A percentile compares a stretch with the other conserved stretches of the same genome.
These are phyloP conservation scores for Anneissia japonica DNA, from an alignment of 35 echinoderm and acorn worm genomes.

Conservation along the genomic window DNA sequence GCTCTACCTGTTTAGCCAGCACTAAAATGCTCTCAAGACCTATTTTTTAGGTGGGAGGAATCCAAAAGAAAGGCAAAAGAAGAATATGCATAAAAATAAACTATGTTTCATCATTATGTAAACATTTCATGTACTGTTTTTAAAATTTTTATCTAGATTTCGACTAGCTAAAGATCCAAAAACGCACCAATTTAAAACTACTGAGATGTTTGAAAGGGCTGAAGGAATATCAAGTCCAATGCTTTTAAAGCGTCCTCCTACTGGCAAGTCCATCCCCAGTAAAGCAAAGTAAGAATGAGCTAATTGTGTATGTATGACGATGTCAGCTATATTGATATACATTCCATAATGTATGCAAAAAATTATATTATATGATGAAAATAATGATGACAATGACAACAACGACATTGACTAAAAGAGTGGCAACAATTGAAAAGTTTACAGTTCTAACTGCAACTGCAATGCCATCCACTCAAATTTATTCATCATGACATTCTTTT, in stretches of 20 bases:
- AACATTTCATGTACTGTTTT: background rate
- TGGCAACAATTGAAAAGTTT: background rate
- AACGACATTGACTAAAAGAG: background rate
- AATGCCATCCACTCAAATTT: background rate
- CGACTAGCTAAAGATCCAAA: conserved; percentile 6
- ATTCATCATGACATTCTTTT: too few relatives aligned
- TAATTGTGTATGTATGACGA: background rate
- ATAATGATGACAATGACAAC: background rate
- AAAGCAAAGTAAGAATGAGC: conserved; percentile 59
- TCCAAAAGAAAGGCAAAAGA: background rate
- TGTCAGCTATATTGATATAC: background rate
- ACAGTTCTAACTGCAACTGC: background rate
- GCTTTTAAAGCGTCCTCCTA: conserved; percentile 40
- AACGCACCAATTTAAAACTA: background rate
- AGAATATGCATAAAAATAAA: background rate
- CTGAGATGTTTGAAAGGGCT: conserved; percentile 4
- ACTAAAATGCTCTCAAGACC: background rate
- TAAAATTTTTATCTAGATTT: conserved; percentile 23
- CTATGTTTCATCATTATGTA: background rate
- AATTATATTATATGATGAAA: background rate
- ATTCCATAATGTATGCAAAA: background rate
- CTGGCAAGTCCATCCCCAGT: conserved; percentile 68
- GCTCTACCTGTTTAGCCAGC: conserved; percentile 26
- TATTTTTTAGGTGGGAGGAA: background rate
- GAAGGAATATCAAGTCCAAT: conserved; percentile 8